Base-by-base conservation (phyloP, 2,888 invertebrate genomes). In the Dasysyrphus tricinctus region DNA sequence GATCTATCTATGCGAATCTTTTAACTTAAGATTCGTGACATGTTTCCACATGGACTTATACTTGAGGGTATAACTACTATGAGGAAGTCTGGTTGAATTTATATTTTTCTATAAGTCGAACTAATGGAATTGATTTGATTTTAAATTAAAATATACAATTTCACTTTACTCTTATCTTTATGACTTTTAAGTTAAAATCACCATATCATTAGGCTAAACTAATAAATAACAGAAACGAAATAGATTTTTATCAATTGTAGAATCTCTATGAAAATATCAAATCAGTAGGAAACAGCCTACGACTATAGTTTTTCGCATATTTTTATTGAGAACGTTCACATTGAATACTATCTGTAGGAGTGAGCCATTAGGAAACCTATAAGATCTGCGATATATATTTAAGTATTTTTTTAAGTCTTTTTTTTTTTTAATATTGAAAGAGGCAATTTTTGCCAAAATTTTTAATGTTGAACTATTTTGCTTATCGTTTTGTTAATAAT, bases 141-240 rank as follows among this genome's bases (percentile, higher is more conserved):
- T 65, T 65, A 37, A 34, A 67, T 37, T 67, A 6, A 63, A 54
- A 37, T 49, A 44, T 39, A 14, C 29, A 37, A 63, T 78, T 78
- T 72, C 34, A 44, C 29, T 70, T 70, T 16, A 29, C 19, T n/a
- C 14, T 78, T 72, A 79, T 79, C 72, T 79, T 56, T 44, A 79
- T 34, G 34, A 51, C 32, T 32, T 24, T 4, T 3, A n/a, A 29
- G 24, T 32, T 54, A 11, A 61, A 73, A 74, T 80, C 59, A 54
- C 49, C 74, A 74, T 49, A 67, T 67, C 67, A 69, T 80, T 73
- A 74, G 47, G 51, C 19, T 11, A 11, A 7, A 11, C 19, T 65
- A 72, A 69, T 69, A 69, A 69, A 69, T 69, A n/a, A 69, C 29
- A 69, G 14, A 54, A 39, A 54, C 24, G n/a, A 39, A 37, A 39